Evolutionary conservation across 2,797 vertebrate species (phyloP).

Genomic region (Tragelaphus oryx): DNA sequence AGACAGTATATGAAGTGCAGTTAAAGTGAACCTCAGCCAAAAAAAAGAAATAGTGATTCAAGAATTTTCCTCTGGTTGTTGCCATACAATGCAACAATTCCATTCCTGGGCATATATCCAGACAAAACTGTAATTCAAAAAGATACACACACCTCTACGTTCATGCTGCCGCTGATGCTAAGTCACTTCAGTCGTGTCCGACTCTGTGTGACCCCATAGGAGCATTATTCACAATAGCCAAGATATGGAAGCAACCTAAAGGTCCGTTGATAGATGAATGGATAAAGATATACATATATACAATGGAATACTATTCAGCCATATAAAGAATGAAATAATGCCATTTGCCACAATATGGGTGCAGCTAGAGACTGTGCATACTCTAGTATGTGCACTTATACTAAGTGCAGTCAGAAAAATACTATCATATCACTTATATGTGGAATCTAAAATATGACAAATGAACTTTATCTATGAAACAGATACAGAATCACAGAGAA

Average conservation of each 20-base stretch:
- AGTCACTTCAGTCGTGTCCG: too few species aligned
- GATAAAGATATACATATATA: not conserved
- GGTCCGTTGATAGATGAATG: not conserved
- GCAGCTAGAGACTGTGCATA: not conserved
- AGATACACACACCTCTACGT: rapidly evolving
- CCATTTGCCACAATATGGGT: not conserved
- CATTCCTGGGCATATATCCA: not conserved
- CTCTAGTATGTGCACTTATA: not conserved
- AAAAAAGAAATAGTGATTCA: not conserved
- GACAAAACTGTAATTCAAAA: not conserved
- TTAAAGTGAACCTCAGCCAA: not conserved
- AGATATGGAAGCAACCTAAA: not conserved
- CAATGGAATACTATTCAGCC: not conserved
- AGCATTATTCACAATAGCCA: not conserved
- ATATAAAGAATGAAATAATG: not conserved
- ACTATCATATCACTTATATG: not conserved
- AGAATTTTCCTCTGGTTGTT: not conserved
- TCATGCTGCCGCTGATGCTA: not conserved
- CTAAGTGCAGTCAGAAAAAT: not conserved
- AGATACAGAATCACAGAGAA: not conserved
- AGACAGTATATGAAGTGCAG: not conserved
- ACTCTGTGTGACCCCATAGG: too few species aligned
- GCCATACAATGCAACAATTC: not conserved
- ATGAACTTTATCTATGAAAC: not conserved
- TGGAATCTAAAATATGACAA: not conserved